Evolutionary conservation across 2,888 invertebrate species (phyloP).

Genomic region (Lacanobia oleracea): DNA sequence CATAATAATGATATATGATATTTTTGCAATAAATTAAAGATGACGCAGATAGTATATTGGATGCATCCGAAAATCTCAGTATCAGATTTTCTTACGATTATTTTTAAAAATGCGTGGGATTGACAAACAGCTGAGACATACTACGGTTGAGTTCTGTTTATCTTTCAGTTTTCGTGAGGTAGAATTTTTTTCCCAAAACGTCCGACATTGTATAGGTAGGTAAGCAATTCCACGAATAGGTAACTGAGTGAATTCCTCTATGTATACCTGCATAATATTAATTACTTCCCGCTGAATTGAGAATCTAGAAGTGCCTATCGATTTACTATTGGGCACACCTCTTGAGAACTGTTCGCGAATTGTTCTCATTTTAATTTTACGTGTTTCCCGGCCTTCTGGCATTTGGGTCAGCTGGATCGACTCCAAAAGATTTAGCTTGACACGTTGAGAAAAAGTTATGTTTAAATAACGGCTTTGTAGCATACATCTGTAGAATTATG

Average conservation of each 20-base stretch:
- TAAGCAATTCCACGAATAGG: neutral
- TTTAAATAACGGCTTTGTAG: constrained; percentile 68
- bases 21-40: neutral
- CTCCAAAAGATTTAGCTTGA: constrained; percentile 83
- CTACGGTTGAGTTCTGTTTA: constrained; percentile 8
- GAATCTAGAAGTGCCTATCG: constrained; percentile 41
- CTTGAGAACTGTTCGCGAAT: constrained; percentile 73
- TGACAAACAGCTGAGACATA: constrained; percentile 12
- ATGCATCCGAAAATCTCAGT: constrained; percentile 14
- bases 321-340: constrained; percentile 65
- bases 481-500: constrained; percentile 21
- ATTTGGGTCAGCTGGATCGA: constrained; percentile 87
- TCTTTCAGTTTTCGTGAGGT: constrained; percentile 13
- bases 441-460: constrained; percentile 73
- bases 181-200: neutral
- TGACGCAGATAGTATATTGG: neutral
- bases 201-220: neutral
- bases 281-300: constrained; percentile 19
- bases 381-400: constrained; percentile 74
- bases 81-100: constrained; percentile 1
- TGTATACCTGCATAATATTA: neutral
- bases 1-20: neutral
- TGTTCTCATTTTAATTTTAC: constrained; percentile 76
- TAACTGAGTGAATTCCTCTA: neutral
- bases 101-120: constrained; percentile 26